Evolutionary conservation across 2,888 invertebrate species (phyloP), one percentile per base, ranked within the genome.

Genomic region (Acrobeloides nanus): DNA sequence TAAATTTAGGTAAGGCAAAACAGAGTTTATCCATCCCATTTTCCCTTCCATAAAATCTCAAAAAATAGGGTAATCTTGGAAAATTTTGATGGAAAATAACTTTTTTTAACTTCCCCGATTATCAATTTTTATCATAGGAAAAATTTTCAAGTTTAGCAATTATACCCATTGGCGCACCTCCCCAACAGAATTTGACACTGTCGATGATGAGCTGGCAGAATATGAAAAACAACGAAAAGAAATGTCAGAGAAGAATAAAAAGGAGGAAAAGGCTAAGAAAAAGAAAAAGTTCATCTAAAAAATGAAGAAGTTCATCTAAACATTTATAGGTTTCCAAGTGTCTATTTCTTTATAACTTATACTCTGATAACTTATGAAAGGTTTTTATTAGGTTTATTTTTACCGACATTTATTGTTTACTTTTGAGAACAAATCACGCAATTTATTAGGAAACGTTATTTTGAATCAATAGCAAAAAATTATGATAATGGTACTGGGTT

Each of bases 221-320:
- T 64, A 64, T 43, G 62, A 64, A 38, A 37, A 49, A 26, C 39
- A 50, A 8, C 39, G 64, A 17, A 62, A 62, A 47, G 47, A 51
- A 18, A 48, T 51, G 23, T 41, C 50, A 20, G 46, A 48, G 21
- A 26, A 32, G 8, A 32, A 42, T 4, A 24, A 53, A 12, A 32
- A 20, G 12, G 37, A 4, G 23, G 21, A 38, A 17, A 2, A 12
- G 3, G 21, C 24, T 17, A 24, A 27, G 24, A 38, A 38, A 35
- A 15, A 15, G 12, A 23, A 21, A 4, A 35, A 35, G 15, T 35
- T 24, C 3, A 35, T 23, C 21, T 23, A 35, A 15, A 23, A 35
- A 23, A 35, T 15, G 35, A 35, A 12, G 15, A 29, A 29, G 31
- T n/a, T n/a, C n/a, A n/a, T n/a, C n/a, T n/a, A n/a, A n/a, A n/a